Evolutionary conservation across 1,140 invertebrate genomes (phyloP).

Genomic region (Bicyclus anynana): DNA sequence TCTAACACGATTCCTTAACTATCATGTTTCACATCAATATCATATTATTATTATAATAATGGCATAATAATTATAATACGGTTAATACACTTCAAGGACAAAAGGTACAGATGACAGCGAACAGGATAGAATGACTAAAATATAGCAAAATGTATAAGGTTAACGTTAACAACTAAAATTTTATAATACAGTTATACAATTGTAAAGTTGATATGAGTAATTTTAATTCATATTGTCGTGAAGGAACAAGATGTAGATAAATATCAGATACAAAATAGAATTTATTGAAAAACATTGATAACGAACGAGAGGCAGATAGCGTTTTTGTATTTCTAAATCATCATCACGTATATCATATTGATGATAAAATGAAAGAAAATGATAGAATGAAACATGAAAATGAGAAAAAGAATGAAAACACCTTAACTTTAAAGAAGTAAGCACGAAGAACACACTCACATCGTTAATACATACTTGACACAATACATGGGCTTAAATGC

Average conservation of each 20-base stretch:
- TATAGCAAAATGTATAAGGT: constrained; percentile 19
- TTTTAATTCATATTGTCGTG: constrained; percentile 63
- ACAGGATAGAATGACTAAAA: constrained; percentile 39
- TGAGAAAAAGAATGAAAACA: constrained; percentile 26
- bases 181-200: constrained; percentile 9
- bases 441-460: constrained; percentile 64
- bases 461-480: constrained; percentile 65
- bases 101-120: constrained; percentile 47
- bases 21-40: constrained; percentile 75
- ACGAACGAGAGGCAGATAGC: background rate
- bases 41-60: constrained; percentile 57
- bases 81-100: constrained; percentile 56
- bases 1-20: constrained; percentile 76
- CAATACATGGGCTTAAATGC: constrained; percentile 73
- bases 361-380: constrained; percentile 13
- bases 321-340: constrained; percentile 6
- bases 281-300: constrained; percentile 17
- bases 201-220: constrained; percentile 14
- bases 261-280: constrained; percentile 18
- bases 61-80: constrained; percentile 60
- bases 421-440: constrained; percentile 29
- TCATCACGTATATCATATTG: background rate
- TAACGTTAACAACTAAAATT: constrained; percentile 4
- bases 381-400: constrained; percentile 12
- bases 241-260: constrained; percentile 66